Evolutionary conservation across 2,888 invertebrate species (phyloP), one percentile per base, ranked within the genome.

Genomic region (Horisme vitalbata): DNA sequence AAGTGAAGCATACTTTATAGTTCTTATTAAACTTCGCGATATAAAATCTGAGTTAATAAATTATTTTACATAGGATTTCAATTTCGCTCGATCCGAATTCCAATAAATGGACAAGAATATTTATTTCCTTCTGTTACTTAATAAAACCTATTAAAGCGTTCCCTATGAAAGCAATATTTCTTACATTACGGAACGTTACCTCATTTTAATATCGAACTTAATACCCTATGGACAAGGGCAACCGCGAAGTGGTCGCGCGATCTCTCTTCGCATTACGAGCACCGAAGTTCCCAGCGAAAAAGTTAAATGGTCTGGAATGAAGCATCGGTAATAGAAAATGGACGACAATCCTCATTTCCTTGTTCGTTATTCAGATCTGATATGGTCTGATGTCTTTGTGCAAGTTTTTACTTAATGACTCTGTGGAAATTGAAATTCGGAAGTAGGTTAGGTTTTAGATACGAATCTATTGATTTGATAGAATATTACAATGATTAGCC

Each of bases 231-330:
- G 63, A 62, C 62, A 63, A 35, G 54, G 56, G 54, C 60, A 62
- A 66, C 71, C 71, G 64, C 71, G 61, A 67, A 72, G 68, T 66
- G 65, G 61, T 57, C 57, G 51, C 60, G 44, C 64, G 64, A 66
- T 55, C 61, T 41, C 59, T 55, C 58, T 59, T 55, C 63, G 65
- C 65, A 71, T 73, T 73, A 72, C 69, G 69, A 76, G 75, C 69
- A 75, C 71, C 69, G 70, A 72, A 79, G 71, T 76, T 76, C 71
- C 67, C 63, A 72, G 67, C 72, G 75, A 77, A 79, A 80, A 82
- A 79, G 81, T 81, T 82, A 77, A 83, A 83, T 83, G 81, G 80
- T 59, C 66, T 59, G 82, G 82, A 82, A 83, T 73, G 72, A 78
- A 78, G 71, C 74, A 73, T 71, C 69, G 73, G 75, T 79, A 79